Conservation (phyloP, 2,888 invertebrate genomes). For the Nephrotoma flavescens region DNA sequence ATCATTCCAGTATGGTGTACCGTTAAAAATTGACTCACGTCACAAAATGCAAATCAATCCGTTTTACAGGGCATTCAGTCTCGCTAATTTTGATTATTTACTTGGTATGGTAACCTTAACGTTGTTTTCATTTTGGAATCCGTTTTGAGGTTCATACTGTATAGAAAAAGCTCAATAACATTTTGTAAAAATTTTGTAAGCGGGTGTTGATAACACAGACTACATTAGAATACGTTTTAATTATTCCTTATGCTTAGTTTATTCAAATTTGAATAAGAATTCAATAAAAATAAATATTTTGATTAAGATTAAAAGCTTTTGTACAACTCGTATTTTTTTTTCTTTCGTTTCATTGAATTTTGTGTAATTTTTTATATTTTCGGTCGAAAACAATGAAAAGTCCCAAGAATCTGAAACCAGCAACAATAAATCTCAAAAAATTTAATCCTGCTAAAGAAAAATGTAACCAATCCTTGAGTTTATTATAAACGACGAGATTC, state of each 20-base stretch:
- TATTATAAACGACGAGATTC: background rate
- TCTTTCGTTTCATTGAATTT: no score
- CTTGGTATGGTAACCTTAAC: no score
- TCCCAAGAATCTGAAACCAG: background rate
- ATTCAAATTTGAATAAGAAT: background rate
- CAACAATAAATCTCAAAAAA: background rate
- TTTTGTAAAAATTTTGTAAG: no score
- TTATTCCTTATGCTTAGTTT: background rate
- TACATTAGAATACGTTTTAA: background rate
- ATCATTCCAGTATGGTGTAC: no score
- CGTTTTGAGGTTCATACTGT: no score
- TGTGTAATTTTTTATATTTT: background rate
- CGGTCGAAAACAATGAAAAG: background rate
- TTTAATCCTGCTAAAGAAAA: background rate
- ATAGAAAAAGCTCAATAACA: no score
- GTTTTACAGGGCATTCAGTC: no score
- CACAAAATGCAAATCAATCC: no score
- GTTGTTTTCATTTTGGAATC: no score
- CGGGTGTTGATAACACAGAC: no score
- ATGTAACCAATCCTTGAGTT: background rate
- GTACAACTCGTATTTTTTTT: background rate
- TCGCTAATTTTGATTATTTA: no score
- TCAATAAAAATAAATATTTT: background rate
- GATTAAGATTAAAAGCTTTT: background rate
- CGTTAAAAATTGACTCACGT: no score